Evolutionary conservation across 2,888 invertebrate genomes (phyloP).

Genomic region (Subacronicta megacephala): DNA sequence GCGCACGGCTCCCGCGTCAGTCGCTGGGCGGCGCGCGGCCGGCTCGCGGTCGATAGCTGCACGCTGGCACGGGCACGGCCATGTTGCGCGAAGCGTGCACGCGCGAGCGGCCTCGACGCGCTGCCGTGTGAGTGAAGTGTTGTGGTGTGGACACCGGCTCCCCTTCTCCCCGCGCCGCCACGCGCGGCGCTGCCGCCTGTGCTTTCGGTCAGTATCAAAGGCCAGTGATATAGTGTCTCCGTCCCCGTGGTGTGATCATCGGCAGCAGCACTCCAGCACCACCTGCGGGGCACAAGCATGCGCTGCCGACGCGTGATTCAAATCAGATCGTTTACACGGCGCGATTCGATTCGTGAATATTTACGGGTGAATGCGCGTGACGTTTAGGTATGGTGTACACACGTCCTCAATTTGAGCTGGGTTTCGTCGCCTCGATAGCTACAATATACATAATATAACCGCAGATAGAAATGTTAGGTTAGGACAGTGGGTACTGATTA

Average conservation of each 20-base stretch:
- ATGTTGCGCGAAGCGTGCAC: constrained; percentile 80
- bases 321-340: constrained; percentile 39
- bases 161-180: constrained; percentile 60
- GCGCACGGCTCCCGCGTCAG: constrained; percentile 83
- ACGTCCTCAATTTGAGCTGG: constrained; percentile 44
- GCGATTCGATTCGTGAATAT: constrained; percentile 50
- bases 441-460: constrained; percentile 20
- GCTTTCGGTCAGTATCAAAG: constrained; percentile 73
- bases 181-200: constrained; percentile 63
- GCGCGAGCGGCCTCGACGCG: constrained; percentile 76
- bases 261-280: constrained; percentile 19
- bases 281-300: constrained; percentile 26
- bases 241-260: constrained; percentile 9
- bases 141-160: constrained; percentile 47
- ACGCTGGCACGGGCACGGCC: constrained; percentile 76
- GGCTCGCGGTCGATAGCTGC: constrained; percentile 86
- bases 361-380: constrained; percentile 55
- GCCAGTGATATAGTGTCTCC: constrained; percentile 24
- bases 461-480: constrained; percentile 49
- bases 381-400: constrained; percentile 45
- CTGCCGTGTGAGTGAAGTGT: constrained; percentile 76
- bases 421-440: constrained; percentile 20
- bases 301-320: constrained; percentile 30
- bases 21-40: constrained; percentile 84
- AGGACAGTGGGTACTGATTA: constrained; percentile 30